Conservation (phyloP, 2,113 vertebrate genomes). For the Reinhardtius hippoglossoides region DNA sequence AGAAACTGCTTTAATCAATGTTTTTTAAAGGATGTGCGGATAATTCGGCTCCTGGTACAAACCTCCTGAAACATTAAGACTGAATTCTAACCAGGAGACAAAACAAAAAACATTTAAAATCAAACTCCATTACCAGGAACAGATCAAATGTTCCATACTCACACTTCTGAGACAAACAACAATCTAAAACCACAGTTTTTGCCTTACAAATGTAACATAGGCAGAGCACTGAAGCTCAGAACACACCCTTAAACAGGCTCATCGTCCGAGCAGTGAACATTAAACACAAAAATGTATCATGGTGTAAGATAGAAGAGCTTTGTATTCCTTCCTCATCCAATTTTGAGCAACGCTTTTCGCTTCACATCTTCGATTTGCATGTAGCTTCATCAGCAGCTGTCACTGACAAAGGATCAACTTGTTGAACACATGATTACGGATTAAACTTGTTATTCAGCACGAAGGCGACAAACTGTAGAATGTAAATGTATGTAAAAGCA, state of each 20-base stretch:
- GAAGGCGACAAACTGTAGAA: slow-evolving; percentile 10
- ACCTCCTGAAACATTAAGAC: too few relatives aligned
- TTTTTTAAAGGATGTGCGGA: too few relatives aligned
- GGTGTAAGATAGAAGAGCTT: not conserved
- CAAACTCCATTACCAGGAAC: too few relatives aligned
- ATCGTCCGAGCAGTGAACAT: not conserved
- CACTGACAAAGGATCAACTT: slow-evolving; percentile 7
- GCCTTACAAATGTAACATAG: not conserved
- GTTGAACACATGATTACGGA: not conserved
- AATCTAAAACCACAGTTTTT: not conserved
- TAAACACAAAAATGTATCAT: not conserved
- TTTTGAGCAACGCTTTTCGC: not conserved
- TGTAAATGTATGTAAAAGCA: slow-evolving; percentile 17
- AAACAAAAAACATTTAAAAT: not conserved
- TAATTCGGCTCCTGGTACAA: too few relatives aligned
- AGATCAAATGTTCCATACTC: not conserved
- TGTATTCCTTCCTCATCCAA: not conserved
- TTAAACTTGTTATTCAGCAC: slow-evolving; percentile 10
- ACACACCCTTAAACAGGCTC: too few relatives aligned
- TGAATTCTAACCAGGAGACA: too few relatives aligned
- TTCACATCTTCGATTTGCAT: not conserved
- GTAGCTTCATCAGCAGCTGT: slow-evolving; percentile 18
- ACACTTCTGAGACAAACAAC: not conserved
- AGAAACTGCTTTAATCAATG: too few relatives aligned
- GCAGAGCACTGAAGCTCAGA: too few relatives aligned